Percentiles rank a stretch among this genome's conserved stretches.
Conservation (phyloP, 37 sponge, comb jelly and placozoan genomes). For the Haliclona indistincta region DNA sequence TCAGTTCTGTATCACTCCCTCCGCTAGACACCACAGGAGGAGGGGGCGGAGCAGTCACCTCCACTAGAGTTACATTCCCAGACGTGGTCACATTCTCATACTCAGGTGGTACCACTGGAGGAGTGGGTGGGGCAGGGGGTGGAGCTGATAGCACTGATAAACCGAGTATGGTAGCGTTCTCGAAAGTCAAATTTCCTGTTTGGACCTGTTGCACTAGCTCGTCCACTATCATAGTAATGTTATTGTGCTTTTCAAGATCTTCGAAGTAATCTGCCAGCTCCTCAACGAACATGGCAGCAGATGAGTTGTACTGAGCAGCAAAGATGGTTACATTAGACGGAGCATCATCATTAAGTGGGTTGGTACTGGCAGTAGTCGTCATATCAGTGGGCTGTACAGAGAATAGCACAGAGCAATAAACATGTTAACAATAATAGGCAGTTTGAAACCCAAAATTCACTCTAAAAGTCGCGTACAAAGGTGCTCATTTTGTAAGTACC, state of each 20-base stretch:
- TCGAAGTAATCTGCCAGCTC: conserved; percentile 20
- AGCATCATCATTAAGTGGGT: conserved; percentile 60
- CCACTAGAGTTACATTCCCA: conserved; percentile 16
- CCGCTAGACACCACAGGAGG: not conserved
- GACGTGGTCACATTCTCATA: conserved; percentile 36
- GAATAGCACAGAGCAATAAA: too few species aligned
- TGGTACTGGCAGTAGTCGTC: conserved; percentile 14
- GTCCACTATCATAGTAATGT: conserved; percentile 47
- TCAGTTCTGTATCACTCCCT: not conserved
- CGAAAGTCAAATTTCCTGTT: conserved; percentile 30
- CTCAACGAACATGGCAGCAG: conserved; percentile 13
- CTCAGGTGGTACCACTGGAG: conserved; percentile 64
- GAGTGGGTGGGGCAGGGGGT: conserved; percentile 49
- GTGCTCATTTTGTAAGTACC: too few species aligned
- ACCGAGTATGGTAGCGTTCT: conserved; percentile 54
- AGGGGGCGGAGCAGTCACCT: conserved; percentile 2
- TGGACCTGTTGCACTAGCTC: conserved; percentile 48
- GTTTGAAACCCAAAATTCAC: too few species aligned
- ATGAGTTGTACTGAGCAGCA: conserved; percentile 16
- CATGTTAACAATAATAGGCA: too few species aligned
- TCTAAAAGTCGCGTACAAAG: too few species aligned
- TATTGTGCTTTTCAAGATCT: conserved; percentile 1
- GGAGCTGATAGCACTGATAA: conserved; percentile 40
- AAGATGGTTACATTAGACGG: conserved; percentile 31
- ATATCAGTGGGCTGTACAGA: not conserved